phyloP scores from a whole-genome alignment of 2,888 invertebrate species.

The Phortica magna region DNA sequence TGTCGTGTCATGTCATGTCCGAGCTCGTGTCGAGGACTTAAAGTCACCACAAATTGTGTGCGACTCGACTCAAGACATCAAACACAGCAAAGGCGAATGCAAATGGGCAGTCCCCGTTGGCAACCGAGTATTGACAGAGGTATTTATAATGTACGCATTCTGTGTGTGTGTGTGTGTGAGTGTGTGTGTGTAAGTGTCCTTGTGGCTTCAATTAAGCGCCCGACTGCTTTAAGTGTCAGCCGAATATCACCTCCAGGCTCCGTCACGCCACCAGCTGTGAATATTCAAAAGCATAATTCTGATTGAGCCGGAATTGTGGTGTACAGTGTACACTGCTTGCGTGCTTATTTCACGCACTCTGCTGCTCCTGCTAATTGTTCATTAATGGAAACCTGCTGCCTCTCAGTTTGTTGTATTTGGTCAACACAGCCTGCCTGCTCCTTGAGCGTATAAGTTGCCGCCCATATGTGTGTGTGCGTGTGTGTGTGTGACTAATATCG shows the following conservation, averaged over 20 bases:
- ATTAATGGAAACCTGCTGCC: slow-evolving; percentile 25
- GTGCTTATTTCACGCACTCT: not conserved
- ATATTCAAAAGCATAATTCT: slow-evolving; percentile 8
- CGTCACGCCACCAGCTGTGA: not conserved
- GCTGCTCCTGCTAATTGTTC: slow-evolving; percentile 24
- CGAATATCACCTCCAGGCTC: not conserved
- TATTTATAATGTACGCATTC: not conserved
- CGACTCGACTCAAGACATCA: not conserved
- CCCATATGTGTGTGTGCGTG: not conserved
- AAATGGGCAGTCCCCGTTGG: not conserved
- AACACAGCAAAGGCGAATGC: slow-evolving; percentile 2
- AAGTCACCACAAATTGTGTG: slow-evolving; percentile 13
- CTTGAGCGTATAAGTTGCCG: not conserved
- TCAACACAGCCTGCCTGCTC: not conserved
- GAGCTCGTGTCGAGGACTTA: not conserved
- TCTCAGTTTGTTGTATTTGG: not conserved
- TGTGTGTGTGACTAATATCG: not conserved
- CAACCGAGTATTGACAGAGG: not conserved
- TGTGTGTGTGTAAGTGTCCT: not conserved
- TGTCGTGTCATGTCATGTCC: not conserved
- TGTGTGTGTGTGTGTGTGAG: not conserved
- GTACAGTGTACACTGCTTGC: not conserved
- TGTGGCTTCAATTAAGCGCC: not conserved
- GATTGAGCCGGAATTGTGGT: slow-evolving; percentile 19
- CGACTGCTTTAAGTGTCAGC: slow-evolving; percentile 1